Evolutionary conservation across 2,113 vertebrate species (phyloP).

Genomic region (Peromyscus maniculatus): DNA sequence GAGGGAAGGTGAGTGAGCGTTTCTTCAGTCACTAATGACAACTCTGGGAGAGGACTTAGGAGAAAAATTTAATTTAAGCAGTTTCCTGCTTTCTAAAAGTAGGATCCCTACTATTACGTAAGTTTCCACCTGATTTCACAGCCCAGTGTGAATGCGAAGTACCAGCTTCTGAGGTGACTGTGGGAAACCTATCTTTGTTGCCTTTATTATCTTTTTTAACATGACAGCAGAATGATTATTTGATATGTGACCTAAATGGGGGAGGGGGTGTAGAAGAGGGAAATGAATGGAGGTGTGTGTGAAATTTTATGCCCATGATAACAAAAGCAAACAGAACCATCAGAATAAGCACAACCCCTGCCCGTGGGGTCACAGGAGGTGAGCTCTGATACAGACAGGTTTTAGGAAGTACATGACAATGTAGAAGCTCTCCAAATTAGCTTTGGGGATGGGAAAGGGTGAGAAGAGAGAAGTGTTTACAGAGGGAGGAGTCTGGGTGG

Average conservation of each 20-base stretch:
- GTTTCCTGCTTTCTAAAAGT: conserved; percentile 54
- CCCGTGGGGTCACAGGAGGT: neutral
- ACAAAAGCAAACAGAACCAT: neutral
- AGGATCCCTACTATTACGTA: neutral
- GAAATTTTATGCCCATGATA: neutral
- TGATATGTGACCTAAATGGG: neutral
- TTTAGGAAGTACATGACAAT: neutral
- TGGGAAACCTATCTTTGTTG: neutral
- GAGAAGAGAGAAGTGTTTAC: neutral
- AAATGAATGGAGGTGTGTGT: neutral
- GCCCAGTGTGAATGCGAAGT: conserved; percentile 23
- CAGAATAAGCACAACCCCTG: neutral
- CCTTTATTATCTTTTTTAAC: neutral
- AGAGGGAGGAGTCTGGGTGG: neutral
- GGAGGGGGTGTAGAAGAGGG: neutral
- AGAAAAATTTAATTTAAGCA: conserved; percentile 39
- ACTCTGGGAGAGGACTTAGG: neutral
- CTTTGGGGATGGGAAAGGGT: too few species aligned
- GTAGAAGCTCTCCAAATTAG: neutral
- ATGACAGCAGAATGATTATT: neutral
- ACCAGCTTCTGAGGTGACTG: conserved; percentile 1
- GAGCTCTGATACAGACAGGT: neutral
- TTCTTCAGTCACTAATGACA: neutral
- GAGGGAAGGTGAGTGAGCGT: neutral
- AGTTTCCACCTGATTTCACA: conserved; percentile 45